phyloP scores from a whole-genome alignment of 2,888 invertebrate genomes.

The Tricholauxania praeusta region DNA sequence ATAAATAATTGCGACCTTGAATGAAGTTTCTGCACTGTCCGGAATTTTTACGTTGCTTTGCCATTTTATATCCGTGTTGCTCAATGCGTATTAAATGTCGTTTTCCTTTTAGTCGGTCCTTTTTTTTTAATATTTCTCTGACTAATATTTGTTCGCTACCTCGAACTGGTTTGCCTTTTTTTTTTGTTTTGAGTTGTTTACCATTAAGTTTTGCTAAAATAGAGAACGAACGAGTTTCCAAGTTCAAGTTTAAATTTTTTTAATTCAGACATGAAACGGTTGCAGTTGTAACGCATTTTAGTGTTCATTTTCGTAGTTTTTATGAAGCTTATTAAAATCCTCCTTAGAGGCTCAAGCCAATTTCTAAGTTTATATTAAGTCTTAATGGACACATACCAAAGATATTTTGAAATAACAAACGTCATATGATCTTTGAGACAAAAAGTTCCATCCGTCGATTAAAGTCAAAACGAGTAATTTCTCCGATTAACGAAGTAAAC shows the following conservation, averaged over 20 bases:
- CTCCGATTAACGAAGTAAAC: too few relatives aligned
- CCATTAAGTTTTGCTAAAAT: slow-evolving; percentile 10
- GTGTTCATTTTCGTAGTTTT: too few relatives aligned
- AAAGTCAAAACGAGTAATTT: too few relatives aligned
- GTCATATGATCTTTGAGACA: too few relatives aligned
- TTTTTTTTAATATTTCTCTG: not conserved
- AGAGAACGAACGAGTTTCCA: slow-evolving; percentile 60
- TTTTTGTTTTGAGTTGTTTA: slow-evolving; percentile 31
- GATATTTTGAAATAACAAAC: too few relatives aligned
- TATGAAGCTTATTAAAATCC: too few relatives aligned
- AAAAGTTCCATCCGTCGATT: too few relatives aligned
- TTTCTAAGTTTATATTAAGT: too few relatives aligned
- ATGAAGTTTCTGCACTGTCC: not conserved
- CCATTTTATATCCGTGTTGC: slow-evolving; percentile 11
- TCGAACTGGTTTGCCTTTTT: not conserved
- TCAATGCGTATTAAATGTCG: not conserved
- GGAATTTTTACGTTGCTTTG: not conserved
- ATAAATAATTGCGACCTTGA: not conserved
- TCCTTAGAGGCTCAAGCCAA: too few relatives aligned
- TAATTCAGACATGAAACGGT: not conserved
- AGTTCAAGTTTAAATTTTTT: slow-evolving; percentile 60
- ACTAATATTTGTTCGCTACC: not conserved
- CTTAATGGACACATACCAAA: too few relatives aligned
- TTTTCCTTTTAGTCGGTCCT: not conserved
- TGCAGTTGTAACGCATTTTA: too few relatives aligned